These are phyloP conservation scores for Drosophila engyochracea DNA, from an alignment of 2,888 invertebrate species.

Conservation along the genomic window DNA sequence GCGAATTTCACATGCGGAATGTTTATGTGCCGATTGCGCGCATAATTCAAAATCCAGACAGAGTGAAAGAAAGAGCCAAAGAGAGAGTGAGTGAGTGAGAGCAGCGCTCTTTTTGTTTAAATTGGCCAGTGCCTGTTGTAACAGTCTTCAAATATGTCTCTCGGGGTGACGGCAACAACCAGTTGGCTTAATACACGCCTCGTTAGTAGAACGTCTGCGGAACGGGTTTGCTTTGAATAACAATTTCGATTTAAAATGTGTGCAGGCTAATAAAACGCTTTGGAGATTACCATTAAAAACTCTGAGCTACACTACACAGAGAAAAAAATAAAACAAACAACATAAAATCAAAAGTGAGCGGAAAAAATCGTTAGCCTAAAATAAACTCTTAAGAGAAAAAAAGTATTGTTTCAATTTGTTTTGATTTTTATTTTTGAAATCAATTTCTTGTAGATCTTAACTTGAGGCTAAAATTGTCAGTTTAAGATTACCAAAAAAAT, in stretches of 20 bases:
- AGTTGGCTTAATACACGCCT: slow-evolving; percentile 56
- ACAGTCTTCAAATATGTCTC: slow-evolving; percentile 4
- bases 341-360: background rate
- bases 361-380: background rate
- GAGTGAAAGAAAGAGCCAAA: slow-evolving; percentile 2
- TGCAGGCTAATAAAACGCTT: slow-evolving; percentile 16
- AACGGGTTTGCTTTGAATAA: slow-evolving; percentile 58
- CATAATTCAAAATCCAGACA: slow-evolving; percentile 48
- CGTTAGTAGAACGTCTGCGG: slow-evolving; percentile 42
- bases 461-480: background rate
- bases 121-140: slow-evolving; percentile 11
- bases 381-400: background rate
- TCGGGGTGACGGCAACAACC: slow-evolving; percentile 34
- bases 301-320: background rate
- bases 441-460: background rate
- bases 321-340: background rate
- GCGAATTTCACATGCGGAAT: slow-evolving; percentile 20
- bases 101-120: slow-evolving; percentile 4
- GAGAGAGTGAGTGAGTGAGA: background rate
- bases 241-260: slow-evolving; percentile 15
- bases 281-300: slow-evolving; percentile 20
- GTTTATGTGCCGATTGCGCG: slow-evolving; percentile 6
- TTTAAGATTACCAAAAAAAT: background rate
- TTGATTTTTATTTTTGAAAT: background rate
- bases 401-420: background rate